These are phyloP conservation scores for Xiphophorus birchmanni DNA, from an alignment of 2,797 vertebrate genomes.

Conservation along the genomic window DNA sequence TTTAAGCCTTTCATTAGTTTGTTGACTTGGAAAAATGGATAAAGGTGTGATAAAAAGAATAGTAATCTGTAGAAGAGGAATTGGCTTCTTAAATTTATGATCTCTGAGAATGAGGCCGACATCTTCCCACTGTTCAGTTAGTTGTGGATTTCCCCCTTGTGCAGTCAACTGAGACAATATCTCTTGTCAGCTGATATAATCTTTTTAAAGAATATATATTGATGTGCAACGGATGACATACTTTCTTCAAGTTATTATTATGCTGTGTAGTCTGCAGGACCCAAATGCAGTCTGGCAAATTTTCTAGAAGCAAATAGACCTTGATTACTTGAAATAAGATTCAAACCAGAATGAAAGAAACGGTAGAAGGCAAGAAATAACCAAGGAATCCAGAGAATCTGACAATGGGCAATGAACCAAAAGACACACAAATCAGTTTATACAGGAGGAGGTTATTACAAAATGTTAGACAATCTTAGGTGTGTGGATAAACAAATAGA, in stretches of 20 bases:
- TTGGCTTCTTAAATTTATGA: not conserved
- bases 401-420: not conserved
- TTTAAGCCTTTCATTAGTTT: constrained; percentile 5
- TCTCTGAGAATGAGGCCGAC: not conserved
- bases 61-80: not conserved
- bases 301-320: not conserved
- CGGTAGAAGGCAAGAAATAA: not conserved
- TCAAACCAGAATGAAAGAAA: not conserved
- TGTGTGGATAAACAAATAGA: not conserved
- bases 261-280: not conserved
- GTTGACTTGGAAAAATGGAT: not conserved
- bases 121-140: not conserved
- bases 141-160: not conserved
- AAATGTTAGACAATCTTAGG: not conserved
- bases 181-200: not conserved
- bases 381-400: not conserved
- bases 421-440: not conserved
- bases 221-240: not conserved
- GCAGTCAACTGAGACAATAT: not conserved
- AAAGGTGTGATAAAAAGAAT: not conserved
- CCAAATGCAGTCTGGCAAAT: not conserved
- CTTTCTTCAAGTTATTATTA: not conserved
- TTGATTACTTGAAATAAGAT: not conserved
- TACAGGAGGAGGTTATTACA: not conserved
- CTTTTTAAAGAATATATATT: not conserved